These are phyloP conservation scores for Periparus ater DNA, from an alignment of 2,797 vertebrate genomes.

Conservation along the genomic window DNA sequence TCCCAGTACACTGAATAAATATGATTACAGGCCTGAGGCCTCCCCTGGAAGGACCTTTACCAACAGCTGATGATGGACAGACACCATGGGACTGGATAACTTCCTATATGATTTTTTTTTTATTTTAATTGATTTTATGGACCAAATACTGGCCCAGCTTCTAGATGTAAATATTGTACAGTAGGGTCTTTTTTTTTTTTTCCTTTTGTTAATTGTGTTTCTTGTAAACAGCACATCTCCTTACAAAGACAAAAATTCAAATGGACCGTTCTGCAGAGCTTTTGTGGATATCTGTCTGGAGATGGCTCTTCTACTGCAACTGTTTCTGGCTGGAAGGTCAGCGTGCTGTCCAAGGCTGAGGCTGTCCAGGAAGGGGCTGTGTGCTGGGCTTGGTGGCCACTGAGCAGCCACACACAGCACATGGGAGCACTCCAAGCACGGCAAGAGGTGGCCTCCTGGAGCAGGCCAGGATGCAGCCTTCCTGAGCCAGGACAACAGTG, in stretches of 20 bases:
- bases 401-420: neutral
- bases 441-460: neutral
- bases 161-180: conserved; percentile 74
- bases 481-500: neutral
- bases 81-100: conserved; percentile 48
- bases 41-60: conserved; percentile 96
- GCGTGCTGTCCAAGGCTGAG: neutral
- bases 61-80: conserved; percentile 87
- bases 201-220: conserved; percentile 56
- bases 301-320: conserved; percentile 34
- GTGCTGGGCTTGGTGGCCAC: neutral
- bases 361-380: neutral
- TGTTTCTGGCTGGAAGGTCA: conserved; percentile 53
- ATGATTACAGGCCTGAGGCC: conserved; percentile 92
- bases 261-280: conserved; percentile 53
- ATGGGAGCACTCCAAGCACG: neutral
- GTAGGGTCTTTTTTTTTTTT: conserved; percentile 52
- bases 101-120: conserved; percentile 67
- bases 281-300: conserved; percentile 52
- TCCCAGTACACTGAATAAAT: conserved; percentile 91
- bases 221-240: conserved; percentile 70
- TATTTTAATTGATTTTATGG: conserved; percentile 66
- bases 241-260: conserved; percentile 61
- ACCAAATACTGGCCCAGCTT: conserved; percentile 62
- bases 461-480: neutral